Evolutionary conservation across 2,113 vertebrate species (phyloP).

Genomic region (Phrynocephalus versicolor): DNA sequence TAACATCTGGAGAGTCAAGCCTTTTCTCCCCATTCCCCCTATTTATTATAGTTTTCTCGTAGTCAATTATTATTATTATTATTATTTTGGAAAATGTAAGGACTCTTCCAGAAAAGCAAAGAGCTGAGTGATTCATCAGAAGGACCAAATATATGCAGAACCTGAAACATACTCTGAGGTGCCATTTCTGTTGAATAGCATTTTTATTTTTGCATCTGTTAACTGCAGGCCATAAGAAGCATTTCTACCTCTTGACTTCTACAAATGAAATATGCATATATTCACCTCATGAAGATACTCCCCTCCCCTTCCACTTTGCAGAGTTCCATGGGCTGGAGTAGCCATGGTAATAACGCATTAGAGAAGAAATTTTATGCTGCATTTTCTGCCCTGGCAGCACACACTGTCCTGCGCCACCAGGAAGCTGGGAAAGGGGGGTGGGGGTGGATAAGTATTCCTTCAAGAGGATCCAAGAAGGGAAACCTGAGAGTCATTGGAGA

Average conservation of each 20-base stretch:
- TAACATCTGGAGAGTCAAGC: neutral
- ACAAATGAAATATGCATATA: neutral
- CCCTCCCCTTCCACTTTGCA: neutral
- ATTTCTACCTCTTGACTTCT: neutral
- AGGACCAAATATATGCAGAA: neutral
- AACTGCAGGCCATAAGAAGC: neutral
- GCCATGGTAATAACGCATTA: neutral
- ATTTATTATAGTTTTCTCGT: neutral
- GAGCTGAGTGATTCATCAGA: neutral
- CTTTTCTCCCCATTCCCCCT: neutral
- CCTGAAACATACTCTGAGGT: neutral
- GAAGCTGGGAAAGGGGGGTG: neutral
- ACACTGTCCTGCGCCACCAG: neutral
- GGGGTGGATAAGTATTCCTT: conserved; percentile 11
- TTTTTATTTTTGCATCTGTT: conserved; percentile 2
- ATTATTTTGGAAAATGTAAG: neutral
- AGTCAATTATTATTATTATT: too few relatives aligned
- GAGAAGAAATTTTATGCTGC: neutral
- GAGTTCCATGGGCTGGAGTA: neutral
- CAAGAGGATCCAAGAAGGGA: conserved; percentile 15
- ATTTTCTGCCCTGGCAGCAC: conserved; percentile 6
- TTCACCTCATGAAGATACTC: neutral
- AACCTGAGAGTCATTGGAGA: conserved; percentile 6
- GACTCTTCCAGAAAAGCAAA: neutral
- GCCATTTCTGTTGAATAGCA: neutral